A percentile compares a stretch with the other conserved stretches of the same genome.
These are phyloP conservation scores for Caenorhabditis sp. DNA, from an alignment of 2,888 invertebrate species.

Conservation along the genomic window DNA sequence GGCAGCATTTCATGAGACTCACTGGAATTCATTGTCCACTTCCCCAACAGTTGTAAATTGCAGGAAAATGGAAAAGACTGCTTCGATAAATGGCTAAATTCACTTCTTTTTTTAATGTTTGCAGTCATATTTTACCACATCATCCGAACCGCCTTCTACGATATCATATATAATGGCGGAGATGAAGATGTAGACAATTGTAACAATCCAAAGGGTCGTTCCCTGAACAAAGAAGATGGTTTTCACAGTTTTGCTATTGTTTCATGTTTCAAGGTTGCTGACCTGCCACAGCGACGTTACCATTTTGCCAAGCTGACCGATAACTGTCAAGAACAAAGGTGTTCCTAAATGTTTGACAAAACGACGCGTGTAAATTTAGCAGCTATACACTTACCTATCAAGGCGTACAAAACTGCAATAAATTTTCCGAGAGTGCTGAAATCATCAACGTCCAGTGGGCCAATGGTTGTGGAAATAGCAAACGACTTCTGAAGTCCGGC, in stretches of 20 bases:
- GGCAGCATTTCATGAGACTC: conserved; percentile 33
- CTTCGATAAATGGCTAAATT: conserved; percentile 75
- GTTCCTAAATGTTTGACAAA: conserved; percentile 41
- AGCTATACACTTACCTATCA: conserved; percentile 59
- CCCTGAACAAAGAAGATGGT: conserved; percentile 48
- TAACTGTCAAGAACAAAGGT: conserved; percentile 59
- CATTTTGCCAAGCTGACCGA: conserved; percentile 57
- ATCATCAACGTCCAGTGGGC: conserved; percentile 72
- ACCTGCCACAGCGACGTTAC: conserved; percentile 60
- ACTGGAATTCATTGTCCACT: conserved; percentile 66
- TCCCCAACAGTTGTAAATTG: conserved; percentile 74
- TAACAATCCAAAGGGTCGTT: conserved; percentile 60
- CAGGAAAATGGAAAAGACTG: conserved; percentile 72
- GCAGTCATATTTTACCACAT: conserved; percentile 65
- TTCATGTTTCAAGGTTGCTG: conserved; percentile 6
- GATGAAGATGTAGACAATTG: conserved; percentile 66
- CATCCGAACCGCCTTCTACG: conserved; percentile 72
- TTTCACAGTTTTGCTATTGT: not conserved
- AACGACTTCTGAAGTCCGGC: conserved; percentile 71
- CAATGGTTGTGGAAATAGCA: conserved; percentile 73
- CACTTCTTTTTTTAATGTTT: not conserved
- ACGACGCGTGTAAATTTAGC: not conserved
- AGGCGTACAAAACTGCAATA: conserved; percentile 71
- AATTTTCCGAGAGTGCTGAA: conserved; percentile 69
- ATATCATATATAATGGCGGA: conserved; percentile 74